Percentiles rank a stretch among this genome's conserved stretches.
Evolutionary conservation across 2,113 vertebrate species (phyloP).

Genomic region (Vicugna pacos): DNA sequence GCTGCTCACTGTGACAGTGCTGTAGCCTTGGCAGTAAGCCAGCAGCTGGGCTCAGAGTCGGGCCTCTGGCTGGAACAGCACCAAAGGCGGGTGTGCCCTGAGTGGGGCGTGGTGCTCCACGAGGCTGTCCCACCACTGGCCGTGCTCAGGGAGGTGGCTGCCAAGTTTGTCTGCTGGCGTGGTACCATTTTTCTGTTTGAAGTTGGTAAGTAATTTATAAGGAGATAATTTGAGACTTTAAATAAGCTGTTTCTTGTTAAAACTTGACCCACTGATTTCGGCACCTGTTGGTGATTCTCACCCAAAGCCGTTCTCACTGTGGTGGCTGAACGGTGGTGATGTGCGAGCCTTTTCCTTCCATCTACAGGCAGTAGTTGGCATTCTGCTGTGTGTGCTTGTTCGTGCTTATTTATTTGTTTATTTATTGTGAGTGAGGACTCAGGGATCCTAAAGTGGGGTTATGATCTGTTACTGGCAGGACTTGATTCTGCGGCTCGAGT

Average conservation of each 20-base stretch:
- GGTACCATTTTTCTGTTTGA: not conserved
- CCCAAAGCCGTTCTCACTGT: not conserved
- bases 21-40: not conserved
- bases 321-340: not conserved
- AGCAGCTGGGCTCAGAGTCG: not conserved
- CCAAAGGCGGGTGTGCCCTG: not conserved
- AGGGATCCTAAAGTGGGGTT: not conserved
- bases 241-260: not conserved
- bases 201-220: not conserved
- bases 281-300: not conserved
- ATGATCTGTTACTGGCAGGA: not conserved
- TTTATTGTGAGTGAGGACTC: not conserved
- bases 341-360: not conserved
- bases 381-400: not conserved
- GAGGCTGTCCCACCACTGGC: not conserved
- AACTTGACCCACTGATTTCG: not conserved
- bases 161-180: not conserved
- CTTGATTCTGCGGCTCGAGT: not conserved
- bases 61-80: not conserved
- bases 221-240: not conserved
- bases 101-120: accelerated
- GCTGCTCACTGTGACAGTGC: not conserved
- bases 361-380: not conserved
- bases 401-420: not conserved
- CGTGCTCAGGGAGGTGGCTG: not conserved